Evolutionary conservation across 92 coral and sea anemone genomes (phyloP), one percentile per base, ranked within the genome.

Genomic region (Zoanthus sociatus): DNA sequence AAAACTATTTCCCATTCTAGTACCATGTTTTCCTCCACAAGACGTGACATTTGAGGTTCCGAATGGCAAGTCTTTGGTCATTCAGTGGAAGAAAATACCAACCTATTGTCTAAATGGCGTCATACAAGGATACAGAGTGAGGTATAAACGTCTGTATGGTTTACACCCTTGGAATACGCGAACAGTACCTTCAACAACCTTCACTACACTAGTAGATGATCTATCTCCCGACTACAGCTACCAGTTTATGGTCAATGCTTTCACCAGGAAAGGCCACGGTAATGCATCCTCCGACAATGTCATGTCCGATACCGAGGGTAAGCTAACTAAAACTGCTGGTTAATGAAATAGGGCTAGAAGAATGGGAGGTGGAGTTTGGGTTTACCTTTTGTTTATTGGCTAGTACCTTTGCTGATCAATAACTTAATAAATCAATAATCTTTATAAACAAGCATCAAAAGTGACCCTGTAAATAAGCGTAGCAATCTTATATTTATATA

Each of bases 251-350:
- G 86, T 95, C 61, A 32, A 89, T 9, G 98, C 96, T 9, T 95
- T 93, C 66, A 95, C 98, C 53, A 86, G 89, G 45, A 93, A 82
- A 82, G 98, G 98, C 8, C 87, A 92, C 7, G 98, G 98, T 21
- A 91, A 88, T 26, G 66, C 92, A 4, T 67, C 89, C 2, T 71
- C 69, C 18, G 96, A 93, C 37, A 84, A 88, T 10, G 78, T 90
- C 4, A 68, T 75, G 26, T 87, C 94, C 3, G 96, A 91, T 73
- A 78, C 64, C 47, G 47, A 88, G 17, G 96, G 96, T 93, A 83
- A 86, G 91, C 9, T 0, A 50, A 5, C 10, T 50, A 50, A 7
- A 50, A 7, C 9, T 50, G 12, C 42, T 37, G 42, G 42, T 37
- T 37, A 4, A 37, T 37, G 42, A 37, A 37, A 37, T 37, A 50